Evolutionary conservation across 2,888 invertebrate genomes (phyloP), one percentile per base, ranked within the genome.

Genomic region (Thereva nobilitata): DNA sequence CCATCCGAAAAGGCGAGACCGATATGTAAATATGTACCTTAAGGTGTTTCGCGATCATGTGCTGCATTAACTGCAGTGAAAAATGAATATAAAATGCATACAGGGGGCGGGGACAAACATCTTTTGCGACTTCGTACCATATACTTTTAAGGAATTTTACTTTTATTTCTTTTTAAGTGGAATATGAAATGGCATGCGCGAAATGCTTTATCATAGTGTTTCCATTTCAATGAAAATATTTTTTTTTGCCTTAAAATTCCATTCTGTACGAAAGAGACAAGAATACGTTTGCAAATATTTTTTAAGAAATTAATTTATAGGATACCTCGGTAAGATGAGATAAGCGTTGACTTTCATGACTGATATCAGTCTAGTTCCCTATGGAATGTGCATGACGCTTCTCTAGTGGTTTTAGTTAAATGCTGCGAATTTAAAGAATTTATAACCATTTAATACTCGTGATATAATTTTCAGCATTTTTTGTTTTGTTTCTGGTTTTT

Each of bases 201-300:
- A 23, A 23, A 23, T 23, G 23, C 23, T 23, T 23, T 23, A 23
- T 23, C 23, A 23, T 23, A 23, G 23, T 23, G 23, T 23, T 23
- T 23, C 23, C 23, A 23, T 23, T 23, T 23, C 23, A 23, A 23
- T 23, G 23, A 23, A 23, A 23, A 23, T 23, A 2, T 23, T 23
- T 23, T 23, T 23, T 2, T 23, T 23, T 2, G 23, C 23, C 1
- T 23, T 23, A 23, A 23, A 23, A 23, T 23, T 23, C 23, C 34
- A 56, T 56, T 56, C 35, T 44, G n/a, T 35, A 37, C 44, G 44
- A 41, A n/a, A 23, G n/a, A 10, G 56, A 56, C 44, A 56, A 44
- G 44, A 45, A 44, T 44, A 34, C 35, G 23, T 10, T 49, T 49
- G 61, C 61, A 61, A 61, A 61, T 61, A 61, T 61, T 61, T 61